Evolutionary conservation across 2,797 vertebrate species (phyloP).

Genomic region (Percopsis omiscomaycus): DNA sequence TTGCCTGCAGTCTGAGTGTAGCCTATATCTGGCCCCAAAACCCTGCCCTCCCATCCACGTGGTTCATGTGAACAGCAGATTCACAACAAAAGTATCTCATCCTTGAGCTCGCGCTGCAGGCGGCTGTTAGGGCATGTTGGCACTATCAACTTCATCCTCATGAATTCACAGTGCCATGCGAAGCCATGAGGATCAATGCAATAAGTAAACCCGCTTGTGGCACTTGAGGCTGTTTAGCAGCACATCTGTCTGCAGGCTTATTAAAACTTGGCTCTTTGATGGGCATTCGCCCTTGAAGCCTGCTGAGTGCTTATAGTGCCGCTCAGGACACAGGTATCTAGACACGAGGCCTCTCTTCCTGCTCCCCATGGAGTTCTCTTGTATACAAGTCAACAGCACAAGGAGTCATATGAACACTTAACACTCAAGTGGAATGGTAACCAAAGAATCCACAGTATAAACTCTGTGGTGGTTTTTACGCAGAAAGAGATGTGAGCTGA

Average conservation of each 20-base stretch:
- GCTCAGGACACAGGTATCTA: conserved; percentile 65
- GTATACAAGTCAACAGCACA: conserved; percentile 66
- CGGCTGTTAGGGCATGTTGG: conserved; percentile 33
- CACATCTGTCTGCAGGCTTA: conserved; percentile 77
- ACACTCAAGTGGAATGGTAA: conserved; percentile 66
- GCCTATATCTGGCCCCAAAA: no score
- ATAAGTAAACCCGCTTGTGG: conserved; percentile 72
- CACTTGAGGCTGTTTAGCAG: conserved; percentile 70
- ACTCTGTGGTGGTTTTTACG: conserved; percentile 28
- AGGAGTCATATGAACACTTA: conserved; percentile 70
- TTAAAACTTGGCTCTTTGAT: conserved; percentile 79
- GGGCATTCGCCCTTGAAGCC: conserved; percentile 75
- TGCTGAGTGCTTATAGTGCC: conserved; percentile 68
- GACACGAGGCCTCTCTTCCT: conserved; percentile 72
- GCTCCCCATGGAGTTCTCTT: conserved; percentile 62
- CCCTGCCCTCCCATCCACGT: neutral
- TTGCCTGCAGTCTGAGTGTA: no score
- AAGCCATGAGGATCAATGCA: conserved; percentile 65
- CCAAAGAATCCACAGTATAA: conserved; percentile 40
- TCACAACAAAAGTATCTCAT: neutral
- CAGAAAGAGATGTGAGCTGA: conserved; percentile 25
- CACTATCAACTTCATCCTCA: neutral
- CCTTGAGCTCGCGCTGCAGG: conserved; percentile 21
- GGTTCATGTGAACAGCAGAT: neutral
- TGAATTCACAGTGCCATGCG: conserved; percentile 51